Percentiles rank a stretch among this genome's conserved stretches.
Conservation (phyloP, 37 sponge, comb jelly and placozoan genomes). For the Oscarella lobularis region DNA sequence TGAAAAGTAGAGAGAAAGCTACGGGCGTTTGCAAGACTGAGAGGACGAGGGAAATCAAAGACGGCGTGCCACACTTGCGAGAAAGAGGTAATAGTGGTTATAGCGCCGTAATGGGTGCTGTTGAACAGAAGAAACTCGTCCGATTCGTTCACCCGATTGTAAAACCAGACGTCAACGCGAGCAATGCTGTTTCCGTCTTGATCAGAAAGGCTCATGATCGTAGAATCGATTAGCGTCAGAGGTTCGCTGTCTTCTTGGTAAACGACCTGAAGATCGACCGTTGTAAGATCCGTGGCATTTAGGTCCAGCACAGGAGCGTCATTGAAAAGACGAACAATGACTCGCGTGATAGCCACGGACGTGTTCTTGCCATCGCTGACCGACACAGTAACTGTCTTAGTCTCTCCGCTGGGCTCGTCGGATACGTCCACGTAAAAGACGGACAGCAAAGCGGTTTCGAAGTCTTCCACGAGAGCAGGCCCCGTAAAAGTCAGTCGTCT, state of each 20-base stretch:
- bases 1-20: background rate
- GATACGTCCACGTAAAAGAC: background rate
- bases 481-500: background rate
- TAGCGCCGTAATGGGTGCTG: background rate
- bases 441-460: background rate
- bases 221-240: background rate
- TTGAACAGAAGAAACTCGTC: background rate
- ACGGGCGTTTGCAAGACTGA: background rate
- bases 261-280: background rate
- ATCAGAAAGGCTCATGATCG: background rate
- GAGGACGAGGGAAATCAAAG: background rate
- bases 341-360: background rate
- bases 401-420: background rate
- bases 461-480: background rate
- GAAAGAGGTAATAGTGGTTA: background rate
- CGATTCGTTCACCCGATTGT: background rate
- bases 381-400: background rate
- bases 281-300: background rate
- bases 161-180: background rate
- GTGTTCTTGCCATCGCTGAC: background rate
- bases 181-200: background rate
- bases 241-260: background rate
- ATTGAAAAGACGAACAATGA: background rate
- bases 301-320: background rate
- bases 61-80: background rate